Evolutionary conservation across 2,888 invertebrate species (phyloP), one percentile per base, ranked within the genome.

Genomic region (Campoplex nolae): DNA sequence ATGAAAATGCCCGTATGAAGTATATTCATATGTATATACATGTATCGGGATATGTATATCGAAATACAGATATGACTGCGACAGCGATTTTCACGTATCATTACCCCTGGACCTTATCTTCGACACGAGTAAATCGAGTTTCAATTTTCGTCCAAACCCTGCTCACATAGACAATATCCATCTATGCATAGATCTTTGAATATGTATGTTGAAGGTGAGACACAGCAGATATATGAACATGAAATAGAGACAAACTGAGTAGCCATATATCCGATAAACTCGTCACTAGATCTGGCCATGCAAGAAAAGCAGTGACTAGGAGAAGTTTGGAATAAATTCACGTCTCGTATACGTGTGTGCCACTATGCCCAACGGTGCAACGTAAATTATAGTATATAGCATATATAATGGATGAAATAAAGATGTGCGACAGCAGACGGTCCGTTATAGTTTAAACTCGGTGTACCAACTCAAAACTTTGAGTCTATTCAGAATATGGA

Each of bases 1-100:
- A 71, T 51, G 13, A 71, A 71, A 71, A 18, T 71, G 3, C 71
- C 71, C 18, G 28, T 48, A 73, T 18, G 16, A 42, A 51, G 9
- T 28, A 38, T 32, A 32, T 42, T 23, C 42, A 67, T 67, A 42
- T 67, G 8, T 42, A 35, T 51, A 54, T 45, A 42, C 38, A 38
- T 70, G 51, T 62, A 45, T 51, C 16, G 70, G 23, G 42, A 38
- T 32, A 18, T 45, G 35, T 77, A 75, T 80, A 32, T 11, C 48
- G 68, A 83, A 83, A 86, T 83, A 86, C 56, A 83, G 85, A 75
- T 75, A 73, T 83, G 85, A 86, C 78, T 82, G 83, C 54, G 78
- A 78, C 83, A 70, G 68, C 82, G 74, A 86, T 86, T 86, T 86
- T 86, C 85, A 78, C 85, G 85, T 83, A 82, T 86, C 83, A 86